These are phyloP conservation scores for Aepyceros melampus DNA, from an alignment of 2,113 vertebrate genomes.

Conservation along the genomic window DNA sequence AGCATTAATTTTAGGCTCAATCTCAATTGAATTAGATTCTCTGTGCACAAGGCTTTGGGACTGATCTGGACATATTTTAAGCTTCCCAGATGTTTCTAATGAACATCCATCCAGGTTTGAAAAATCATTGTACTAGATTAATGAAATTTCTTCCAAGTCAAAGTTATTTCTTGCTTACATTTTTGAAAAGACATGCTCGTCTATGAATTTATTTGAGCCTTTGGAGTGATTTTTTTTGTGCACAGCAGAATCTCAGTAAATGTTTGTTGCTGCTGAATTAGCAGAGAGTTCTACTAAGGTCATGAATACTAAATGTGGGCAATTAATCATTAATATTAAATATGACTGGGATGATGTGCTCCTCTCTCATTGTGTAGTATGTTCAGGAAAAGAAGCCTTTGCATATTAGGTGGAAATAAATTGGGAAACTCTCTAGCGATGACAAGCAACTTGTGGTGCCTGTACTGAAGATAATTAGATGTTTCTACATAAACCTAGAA, in stretches of 20 bases:
- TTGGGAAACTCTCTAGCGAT: neutral
- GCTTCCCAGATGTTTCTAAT: neutral
- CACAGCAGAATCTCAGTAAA: neutral
- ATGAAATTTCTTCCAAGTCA: neutral
- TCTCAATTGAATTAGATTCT: neutral
- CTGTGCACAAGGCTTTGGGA: neutral
- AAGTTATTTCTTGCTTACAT: neutral
- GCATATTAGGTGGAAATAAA: conserved; percentile 5
- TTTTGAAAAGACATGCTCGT: neutral
- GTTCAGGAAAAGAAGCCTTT: neutral
- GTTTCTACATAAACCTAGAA: neutral
- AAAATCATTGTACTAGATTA: neutral
- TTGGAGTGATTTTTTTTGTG: neutral
- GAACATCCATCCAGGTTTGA: neutral
- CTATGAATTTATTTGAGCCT: neutral
- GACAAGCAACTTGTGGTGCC: neutral
- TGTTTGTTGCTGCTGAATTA: neutral
- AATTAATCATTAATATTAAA: neutral
- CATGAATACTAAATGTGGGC: neutral
- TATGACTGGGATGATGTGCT: neutral
- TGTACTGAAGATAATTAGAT: neutral
- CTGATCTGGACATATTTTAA: neutral
- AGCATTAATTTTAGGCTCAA: conserved; percentile 11
- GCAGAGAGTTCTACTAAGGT: neutral
- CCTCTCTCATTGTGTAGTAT: neutral